Conservation (phyloP, 2,797 vertebrate genomes). For the Lepus townsendii region DNA sequence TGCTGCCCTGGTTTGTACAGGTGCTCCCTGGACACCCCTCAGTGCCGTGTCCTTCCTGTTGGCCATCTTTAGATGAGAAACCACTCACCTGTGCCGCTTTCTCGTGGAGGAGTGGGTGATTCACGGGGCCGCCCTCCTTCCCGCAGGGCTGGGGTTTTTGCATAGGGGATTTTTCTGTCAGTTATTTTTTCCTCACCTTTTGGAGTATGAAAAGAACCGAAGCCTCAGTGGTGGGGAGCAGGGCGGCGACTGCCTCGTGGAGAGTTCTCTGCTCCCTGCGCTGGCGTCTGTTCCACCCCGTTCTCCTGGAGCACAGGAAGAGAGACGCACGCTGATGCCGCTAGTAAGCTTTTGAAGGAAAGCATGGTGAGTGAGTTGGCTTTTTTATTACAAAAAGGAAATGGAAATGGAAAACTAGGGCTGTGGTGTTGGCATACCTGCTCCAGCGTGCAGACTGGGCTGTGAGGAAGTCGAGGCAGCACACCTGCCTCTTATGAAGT, state of each 20-base stretch:
- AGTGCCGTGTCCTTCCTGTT: not conserved
- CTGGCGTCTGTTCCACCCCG: not conserved
- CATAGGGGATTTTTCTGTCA: slow-evolving; percentile 79
- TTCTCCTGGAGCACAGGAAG: not conserved
- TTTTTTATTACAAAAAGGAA: not conserved
- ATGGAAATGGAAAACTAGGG: slow-evolving; percentile 7
- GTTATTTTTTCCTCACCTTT: slow-evolving; percentile 76
- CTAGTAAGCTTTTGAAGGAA: slow-evolving; percentile 3
- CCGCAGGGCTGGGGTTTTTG: slow-evolving; percentile 71
- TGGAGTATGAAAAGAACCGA: slow-evolving; percentile 49
- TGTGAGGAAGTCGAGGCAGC: not conserved
- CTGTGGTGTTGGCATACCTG: not conserved
- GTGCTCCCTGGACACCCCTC: not conserved
- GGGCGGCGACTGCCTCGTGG: not conserved
- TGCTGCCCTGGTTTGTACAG: not conserved
- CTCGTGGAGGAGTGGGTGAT: not conserved
- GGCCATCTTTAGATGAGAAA: not conserved
- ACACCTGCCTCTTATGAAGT: rapidly evolving
- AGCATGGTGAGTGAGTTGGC: not conserved
- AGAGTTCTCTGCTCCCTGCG: not conserved
- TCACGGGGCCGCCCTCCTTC: slow-evolving; percentile 55
- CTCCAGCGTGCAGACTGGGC: not conserved
- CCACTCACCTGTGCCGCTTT: slow-evolving; percentile 30
- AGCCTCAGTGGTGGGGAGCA: not conserved
- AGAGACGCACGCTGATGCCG: not conserved